Base-by-base conservation (phyloP, 2,888 invertebrate genomes). In the Augiades crinisus region DNA sequence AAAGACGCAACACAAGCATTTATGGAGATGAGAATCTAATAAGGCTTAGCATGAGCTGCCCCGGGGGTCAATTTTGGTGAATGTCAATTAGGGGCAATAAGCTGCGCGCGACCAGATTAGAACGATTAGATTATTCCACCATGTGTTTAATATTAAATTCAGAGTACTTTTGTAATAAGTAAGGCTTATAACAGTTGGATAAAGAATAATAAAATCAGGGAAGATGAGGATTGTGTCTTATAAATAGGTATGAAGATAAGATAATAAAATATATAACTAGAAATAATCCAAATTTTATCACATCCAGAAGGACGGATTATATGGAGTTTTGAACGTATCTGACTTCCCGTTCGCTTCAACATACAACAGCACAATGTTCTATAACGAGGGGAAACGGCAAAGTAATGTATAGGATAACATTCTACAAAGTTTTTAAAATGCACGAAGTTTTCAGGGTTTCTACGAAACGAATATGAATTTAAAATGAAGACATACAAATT, bases 51-150 rank as follows among this genome's bases (percentile, higher is more conserved):
- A 37, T 22, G n/a, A 21, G 6, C 19, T 37, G 37, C 37, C 46
- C 37, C 38, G 14, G 13, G 10, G 37, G 31, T 38, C 38, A 37
- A 40, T 47, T 47, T 22, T 47, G 47, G 22, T 47, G 21, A 22
- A 47, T 33, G 40, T 40, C 47, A 40, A 49, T 49, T 34, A 49
- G 13, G 12, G 13, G 22, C 33, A 41, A 49, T 40, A 21, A 38
- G 14, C 21, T 38, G 12, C 12, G 33, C 7, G 30, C 8, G 30
- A 14, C n/a, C 21, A 47, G 47, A 47, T 38, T 14, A 21, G 19
- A 38, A 17, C n/a, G 10, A 27, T 34, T 16, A 14, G 22, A 40
- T 31, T 31, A 21, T 14, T 19, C 14, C 30, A 13, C 13, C 27
- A 37, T 13, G 16, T 46, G 36, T 46, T 27, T 16, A 27, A 36